Evolutionary conservation across 2,113 vertebrate genomes (phyloP), one percentile per base, ranked within the genome.

Genomic region (Heterotis niloticus): DNA sequence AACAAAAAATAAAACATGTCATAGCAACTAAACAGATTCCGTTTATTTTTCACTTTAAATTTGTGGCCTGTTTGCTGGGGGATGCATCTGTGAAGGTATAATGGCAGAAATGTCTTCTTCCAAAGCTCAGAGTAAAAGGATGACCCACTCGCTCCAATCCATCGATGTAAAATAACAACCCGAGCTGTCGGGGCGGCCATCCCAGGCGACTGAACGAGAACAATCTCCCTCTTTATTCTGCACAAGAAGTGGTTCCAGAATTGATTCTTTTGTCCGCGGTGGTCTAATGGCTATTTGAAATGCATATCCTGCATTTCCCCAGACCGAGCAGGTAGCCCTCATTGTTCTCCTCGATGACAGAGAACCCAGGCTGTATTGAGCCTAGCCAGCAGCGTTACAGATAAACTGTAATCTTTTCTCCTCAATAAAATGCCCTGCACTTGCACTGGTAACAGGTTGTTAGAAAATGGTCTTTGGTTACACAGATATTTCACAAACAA

Each of bases 51-150:
- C 77, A 72, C 67, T 51, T 75, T 67, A 20, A 29, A 70, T 72
- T 44, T 26, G 62, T 56, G 52, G 24, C 59, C 51, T 44, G 71
- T 78, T 86, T 79, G 79, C 84, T 76, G 82, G 68, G 1, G 57
- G 12, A 60, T 34, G 13, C 70, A 56, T 24, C 57, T 67, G 76
- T 69, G 66, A 24, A 1, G 76, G 80, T 82, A 79, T 77, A 68
- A 66, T 77, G 64, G n/a, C 62, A 10, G 69, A 60, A 64, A 69
- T 70, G 64, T 80, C 64, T 77, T 52, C 71, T 26, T 73, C 56
- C 71, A 57, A 18, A 57, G 23, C 11, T 62, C 59, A 62, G n/a
- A 3, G 51, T 73, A 57, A 23, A 9, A 72, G 26, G 52, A 24
- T 54, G n/a, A 29, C 11, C 5, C 23, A 14, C 71, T 57, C 54